A percentile compares a stretch with the other conserved stretches of the same genome.
Evolutionary conservation across 2,888 invertebrate genomes (phyloP).

Genomic region (Latrodectus elegans): DNA sequence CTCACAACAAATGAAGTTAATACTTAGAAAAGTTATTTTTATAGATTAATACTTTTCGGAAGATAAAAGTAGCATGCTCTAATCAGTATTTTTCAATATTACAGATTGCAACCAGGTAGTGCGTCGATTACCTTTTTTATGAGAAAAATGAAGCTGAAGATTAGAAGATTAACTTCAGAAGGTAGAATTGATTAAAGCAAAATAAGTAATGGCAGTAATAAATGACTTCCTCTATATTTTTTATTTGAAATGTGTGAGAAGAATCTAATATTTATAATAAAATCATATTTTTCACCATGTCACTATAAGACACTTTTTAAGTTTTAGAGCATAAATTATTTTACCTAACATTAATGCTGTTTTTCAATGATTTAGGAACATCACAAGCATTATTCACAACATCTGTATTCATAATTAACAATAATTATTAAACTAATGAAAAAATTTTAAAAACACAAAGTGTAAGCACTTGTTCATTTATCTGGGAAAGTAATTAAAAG

Average conservation of each 20-base stretch:
- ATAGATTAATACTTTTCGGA: too few species aligned
- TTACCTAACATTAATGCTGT: not conserved
- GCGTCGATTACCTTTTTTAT: too few species aligned
- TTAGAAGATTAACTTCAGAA: not conserved
- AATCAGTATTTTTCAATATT: too few species aligned
- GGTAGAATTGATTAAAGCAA: not conserved
- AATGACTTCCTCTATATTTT: not conserved
- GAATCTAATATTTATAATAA: too few species aligned
- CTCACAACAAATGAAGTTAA: too few species aligned
- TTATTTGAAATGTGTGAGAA: too few species aligned
- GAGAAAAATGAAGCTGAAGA: not conserved
- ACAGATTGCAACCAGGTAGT: too few species aligned
- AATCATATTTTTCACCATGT: too few species aligned
- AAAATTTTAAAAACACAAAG: not conserved
- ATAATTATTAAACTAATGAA: slow-evolving; percentile 31
- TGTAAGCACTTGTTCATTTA: not conserved
- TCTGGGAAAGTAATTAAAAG: slow-evolving; percentile 23
- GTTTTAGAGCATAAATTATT: not conserved
- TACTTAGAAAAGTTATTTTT: too few species aligned
- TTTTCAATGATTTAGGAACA: not conserved
- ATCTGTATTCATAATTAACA: slow-evolving; percentile 24
- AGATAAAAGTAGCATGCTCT: too few species aligned
- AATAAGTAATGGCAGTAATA: not conserved
- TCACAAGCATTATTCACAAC: not conserved
- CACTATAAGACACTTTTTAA: not conserved